Evolutionary conservation across 2,113 vertebrate genomes (phyloP).

Genomic region (Delphinus delphis): DNA sequence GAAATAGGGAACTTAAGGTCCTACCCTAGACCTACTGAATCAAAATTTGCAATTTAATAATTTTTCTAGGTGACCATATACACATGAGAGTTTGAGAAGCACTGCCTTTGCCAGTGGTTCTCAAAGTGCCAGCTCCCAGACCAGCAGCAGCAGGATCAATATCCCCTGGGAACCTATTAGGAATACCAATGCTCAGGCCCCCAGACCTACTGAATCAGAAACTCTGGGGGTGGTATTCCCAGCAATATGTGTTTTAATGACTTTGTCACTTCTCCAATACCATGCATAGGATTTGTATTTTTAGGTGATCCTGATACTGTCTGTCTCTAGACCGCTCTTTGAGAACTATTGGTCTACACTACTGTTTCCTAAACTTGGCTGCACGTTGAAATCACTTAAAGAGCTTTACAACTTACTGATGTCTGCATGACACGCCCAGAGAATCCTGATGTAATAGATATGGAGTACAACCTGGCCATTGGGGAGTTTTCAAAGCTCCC

Average conservation of each 20-base stretch:
- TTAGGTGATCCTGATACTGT: neutral
- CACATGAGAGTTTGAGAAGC: neutral
- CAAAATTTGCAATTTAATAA: neutral
- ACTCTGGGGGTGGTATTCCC: neutral
- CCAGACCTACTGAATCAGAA: neutral
- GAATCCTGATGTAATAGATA: neutral
- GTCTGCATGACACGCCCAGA: neutral
- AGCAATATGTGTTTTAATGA: neutral
- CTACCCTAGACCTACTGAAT: neutral
- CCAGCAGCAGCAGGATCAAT: neutral
- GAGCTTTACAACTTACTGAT: neutral
- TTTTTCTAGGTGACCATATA: neutral
- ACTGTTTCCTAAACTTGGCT: neutral
- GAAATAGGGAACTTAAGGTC: neutral
- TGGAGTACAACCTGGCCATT: neutral
- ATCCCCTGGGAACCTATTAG: neutral
- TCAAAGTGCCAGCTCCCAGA: neutral
- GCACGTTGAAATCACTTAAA: neutral
- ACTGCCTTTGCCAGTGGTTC: neutral
- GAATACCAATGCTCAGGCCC: neutral
- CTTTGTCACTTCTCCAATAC: neutral
- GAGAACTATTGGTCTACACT: neutral
- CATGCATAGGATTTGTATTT: neutral
- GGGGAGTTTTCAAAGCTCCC: neutral
- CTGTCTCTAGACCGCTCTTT: neutral